Conservation (phyloP, 2,888 invertebrate species). For the Lochmaea crataegi region DNA sequence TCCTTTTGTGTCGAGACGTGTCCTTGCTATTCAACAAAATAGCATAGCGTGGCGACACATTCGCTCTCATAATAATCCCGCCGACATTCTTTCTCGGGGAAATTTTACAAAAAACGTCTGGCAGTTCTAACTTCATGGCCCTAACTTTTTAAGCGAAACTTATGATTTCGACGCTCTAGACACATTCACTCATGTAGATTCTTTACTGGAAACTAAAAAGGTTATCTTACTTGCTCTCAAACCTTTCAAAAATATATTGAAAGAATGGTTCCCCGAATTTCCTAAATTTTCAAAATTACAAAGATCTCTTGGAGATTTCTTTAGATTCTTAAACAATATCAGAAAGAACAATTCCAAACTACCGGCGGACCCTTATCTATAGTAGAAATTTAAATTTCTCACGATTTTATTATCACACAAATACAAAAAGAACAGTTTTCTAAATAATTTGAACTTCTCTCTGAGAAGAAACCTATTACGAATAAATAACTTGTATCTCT, state of each 20-base stretch:
- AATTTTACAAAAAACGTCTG: neutral
- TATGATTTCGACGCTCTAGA: neutral
- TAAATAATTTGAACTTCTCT: neutral
- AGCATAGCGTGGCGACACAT: neutral
- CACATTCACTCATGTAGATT: neutral
- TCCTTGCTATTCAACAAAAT: neutral
- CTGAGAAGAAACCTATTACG: neutral
- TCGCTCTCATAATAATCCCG: neutral
- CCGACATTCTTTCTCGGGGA: constrained; percentile 1
- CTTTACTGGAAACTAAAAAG: neutral
- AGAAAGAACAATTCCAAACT: neutral
- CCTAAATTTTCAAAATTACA: constrained; percentile 6
- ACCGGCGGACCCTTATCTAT: neutral
- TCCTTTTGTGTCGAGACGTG: neutral
- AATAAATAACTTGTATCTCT: neutral
- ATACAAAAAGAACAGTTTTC: neutral
- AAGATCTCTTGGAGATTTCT: neutral
- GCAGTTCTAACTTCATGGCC: neutral
- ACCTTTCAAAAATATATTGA: neutral
- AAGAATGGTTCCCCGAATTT: neutral
- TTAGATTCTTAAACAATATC: neutral
- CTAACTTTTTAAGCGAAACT: neutral
- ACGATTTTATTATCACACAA: constrained; percentile 1
- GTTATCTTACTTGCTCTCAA: neutral
- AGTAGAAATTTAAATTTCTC: neutral